Percentiles rank a stretch among this genome's conserved stretches.
phyloP scores from a whole-genome alignment of 92 coral and sea anemone species.

The Meandrina meandrites region DNA sequence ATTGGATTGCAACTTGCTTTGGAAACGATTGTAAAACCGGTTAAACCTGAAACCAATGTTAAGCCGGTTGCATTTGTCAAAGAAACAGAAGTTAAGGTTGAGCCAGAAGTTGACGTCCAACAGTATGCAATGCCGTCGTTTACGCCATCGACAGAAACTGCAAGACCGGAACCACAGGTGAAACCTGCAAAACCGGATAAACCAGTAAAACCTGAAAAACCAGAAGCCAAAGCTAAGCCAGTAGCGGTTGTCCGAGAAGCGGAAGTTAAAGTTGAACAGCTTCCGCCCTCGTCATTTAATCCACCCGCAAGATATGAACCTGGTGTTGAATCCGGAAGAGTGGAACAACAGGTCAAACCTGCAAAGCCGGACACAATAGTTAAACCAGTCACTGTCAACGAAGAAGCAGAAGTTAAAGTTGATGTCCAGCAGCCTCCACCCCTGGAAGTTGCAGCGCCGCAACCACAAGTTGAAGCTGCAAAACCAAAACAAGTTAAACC shows the following conservation, averaged over 20 bases:
- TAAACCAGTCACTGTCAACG: neutral
- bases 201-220: slow-evolving; percentile 14
- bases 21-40: neutral
- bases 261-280: neutral
- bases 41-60: neutral
- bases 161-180: neutral
- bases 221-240: neutral
- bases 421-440: neutral
- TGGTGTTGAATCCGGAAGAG: neutral
- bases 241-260: neutral
- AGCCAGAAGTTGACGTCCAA: neutral
- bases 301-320: neutral
- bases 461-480: neutral
- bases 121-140: neutral
- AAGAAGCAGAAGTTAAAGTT: neutral
- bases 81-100: slow-evolving; percentile 2
- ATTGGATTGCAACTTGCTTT: neutral
- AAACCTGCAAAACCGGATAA: neutral
- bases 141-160: neutral
- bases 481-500: neutral
- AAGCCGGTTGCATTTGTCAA: neutral
- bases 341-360: neutral
- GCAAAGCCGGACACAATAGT: neutral
- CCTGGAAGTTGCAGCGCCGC: neutral
- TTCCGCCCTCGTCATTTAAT: neutral